These are phyloP conservation scores for Hymenochirus boettgeri DNA, from an alignment of 2,113 vertebrate genomes.

Conservation along the genomic window DNA sequence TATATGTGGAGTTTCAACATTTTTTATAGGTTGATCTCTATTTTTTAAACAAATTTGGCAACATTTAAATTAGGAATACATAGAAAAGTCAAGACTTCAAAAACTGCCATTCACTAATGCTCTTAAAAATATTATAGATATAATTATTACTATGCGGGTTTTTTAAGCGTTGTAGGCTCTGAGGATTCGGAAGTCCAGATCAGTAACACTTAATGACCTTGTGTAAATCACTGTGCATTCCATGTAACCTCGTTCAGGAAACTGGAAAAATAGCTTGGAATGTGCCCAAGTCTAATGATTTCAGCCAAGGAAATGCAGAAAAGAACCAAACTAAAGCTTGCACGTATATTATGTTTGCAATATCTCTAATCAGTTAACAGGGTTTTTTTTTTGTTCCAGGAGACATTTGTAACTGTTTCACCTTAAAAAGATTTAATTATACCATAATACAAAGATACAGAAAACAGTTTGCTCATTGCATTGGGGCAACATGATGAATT, in stretches of 20 bases:
- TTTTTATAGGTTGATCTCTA: too few relatives aligned
- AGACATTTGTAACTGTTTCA: constrained; percentile 59
- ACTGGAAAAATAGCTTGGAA: constrained; percentile 54
- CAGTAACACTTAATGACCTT: background rate
- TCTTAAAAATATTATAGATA: too few relatives aligned
- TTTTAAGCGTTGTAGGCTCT: background rate
- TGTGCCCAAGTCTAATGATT: constrained; percentile 63
- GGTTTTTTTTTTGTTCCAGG: constrained; percentile 37
- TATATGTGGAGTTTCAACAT: too few relatives aligned
- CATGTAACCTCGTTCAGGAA: background rate
- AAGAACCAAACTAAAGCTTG: constrained; percentile 60
- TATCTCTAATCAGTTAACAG: constrained; percentile 62
- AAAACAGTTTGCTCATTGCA: background rate
- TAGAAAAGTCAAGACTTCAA: too few relatives aligned
- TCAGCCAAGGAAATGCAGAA: constrained; percentile 62
- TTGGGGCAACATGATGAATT: too few relatives aligned
- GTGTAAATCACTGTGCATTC: background rate
- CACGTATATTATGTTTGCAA: constrained; percentile 62
- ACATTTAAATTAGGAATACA: too few relatives aligned
- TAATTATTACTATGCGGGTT: too few relatives aligned
- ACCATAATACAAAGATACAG: constrained; percentile 73
- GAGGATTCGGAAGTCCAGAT: background rate
- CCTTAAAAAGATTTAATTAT: constrained; percentile 72
- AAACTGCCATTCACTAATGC: too few relatives aligned
- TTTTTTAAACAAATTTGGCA: too few relatives aligned